Base-by-base conservation (phyloP, 2,113 vertebrate genomes). In the Chaetorhynchus papuensis region DNA sequence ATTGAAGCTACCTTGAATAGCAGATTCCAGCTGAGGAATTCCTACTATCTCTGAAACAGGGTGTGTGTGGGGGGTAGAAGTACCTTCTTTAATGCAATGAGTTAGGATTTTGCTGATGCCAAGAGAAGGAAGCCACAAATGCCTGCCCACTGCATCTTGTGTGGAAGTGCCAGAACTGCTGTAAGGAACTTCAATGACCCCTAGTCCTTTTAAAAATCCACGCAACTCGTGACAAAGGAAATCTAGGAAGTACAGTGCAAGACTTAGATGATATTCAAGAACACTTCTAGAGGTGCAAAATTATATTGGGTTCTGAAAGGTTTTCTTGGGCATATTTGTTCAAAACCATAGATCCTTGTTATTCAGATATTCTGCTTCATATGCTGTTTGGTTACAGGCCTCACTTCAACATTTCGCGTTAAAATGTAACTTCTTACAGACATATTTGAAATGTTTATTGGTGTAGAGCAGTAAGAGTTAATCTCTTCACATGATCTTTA, bases 61-160 rank as follows among this genome's bases (percentile, higher is more conserved):
- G 12, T 6, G 5, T 37, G 5, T 21, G 15, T 27, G 15, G 7
- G 2, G 2, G 2, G 5, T 15, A 13, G 2, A 13, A 7, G 4
- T 13, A 39, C 9, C 27, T 64, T 57, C 30, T 57, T 47, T 27
- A 54, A 30, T 39, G 10, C 7, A 33, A 3, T 30, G n/a, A 39
- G 3, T 61, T 60, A 61, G 28, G 5, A 15, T 74, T 74, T 66
- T 89, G 8, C 22, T 60, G 22, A 22, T 22, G 13, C 6, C 41
- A 30, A 20, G 23, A 50, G 10, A 21, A 64, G 19, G 9, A 41
- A 11, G 2, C 10, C 2, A 2, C 19, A 61, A 84, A 44, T 24
- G 3, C 2, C 2, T 42, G 4, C 15, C 12, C n/a, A 12, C 11
- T n/a, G 23, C 19, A 47, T 47, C 49, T 41, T 47, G 13, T 24